Evolutionary conservation across 2,888 invertebrate species (phyloP).

Genomic region (Eustalomyia histrio): DNA sequence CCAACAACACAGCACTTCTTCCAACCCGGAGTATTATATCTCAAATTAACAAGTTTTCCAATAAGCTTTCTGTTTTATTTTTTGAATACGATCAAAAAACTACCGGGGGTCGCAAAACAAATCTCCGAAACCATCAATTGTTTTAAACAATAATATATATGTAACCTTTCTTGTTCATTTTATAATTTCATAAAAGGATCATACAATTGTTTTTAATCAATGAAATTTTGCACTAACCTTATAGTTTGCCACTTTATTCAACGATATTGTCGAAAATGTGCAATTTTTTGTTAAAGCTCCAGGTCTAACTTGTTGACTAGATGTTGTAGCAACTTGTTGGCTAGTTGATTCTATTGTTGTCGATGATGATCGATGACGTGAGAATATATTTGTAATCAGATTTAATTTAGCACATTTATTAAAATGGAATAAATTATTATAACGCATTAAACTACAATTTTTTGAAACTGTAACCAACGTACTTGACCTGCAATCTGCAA

Average conservation of each 20-base stretch:
- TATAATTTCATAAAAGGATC: background rate
- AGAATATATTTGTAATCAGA: slow-evolving; percentile 37
- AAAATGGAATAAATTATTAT: slow-evolving; percentile 48
- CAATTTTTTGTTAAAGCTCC: background rate
- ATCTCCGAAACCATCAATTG: no score
- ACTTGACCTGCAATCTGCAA: no score
- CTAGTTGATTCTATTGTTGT: background rate
- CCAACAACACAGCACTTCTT: no score
- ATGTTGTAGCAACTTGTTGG: no score
- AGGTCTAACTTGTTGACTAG: no score
- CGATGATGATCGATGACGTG: slow-evolving; percentile 19
- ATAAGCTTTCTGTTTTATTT: background rate
- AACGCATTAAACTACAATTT: slow-evolving; percentile 44
- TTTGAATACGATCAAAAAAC: no score
- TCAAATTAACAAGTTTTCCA: background rate
- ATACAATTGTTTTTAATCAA: no score
- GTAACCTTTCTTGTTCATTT: background rate
- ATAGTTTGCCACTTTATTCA: background rate
- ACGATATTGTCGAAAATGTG: background rate
- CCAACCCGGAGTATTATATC: no score
- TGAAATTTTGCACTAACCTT: slow-evolving; percentile 44
- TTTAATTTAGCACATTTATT: slow-evolving; percentile 54
- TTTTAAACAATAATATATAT: background rate
- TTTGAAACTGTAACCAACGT: no score
- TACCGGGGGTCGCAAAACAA: no score